These are phyloP conservation scores for Nannobrachium achirus DNA, from an alignment of 2,113 vertebrate genomes.

Conservation along the genomic window DNA sequence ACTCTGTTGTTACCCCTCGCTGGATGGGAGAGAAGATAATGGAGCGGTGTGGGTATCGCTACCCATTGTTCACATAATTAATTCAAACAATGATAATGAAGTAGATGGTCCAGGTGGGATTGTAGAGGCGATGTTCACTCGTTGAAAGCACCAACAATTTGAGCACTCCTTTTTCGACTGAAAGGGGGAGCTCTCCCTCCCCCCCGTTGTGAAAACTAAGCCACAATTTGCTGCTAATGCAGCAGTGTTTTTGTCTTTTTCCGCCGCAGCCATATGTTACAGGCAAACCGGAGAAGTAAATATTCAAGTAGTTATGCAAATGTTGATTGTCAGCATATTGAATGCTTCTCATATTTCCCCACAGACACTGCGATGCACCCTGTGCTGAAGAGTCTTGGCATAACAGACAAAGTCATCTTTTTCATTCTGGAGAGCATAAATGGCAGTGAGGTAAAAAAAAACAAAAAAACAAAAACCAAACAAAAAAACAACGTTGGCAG, in stretches of 20 bases:
- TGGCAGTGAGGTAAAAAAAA: slow-evolving; percentile 82
- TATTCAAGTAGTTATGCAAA: slow-evolving; percentile 38
- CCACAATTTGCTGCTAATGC: slow-evolving; percentile 20
- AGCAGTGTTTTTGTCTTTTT: slow-evolving; percentile 25
- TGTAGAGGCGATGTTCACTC: background rate
- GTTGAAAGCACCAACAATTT: slow-evolving; percentile 15
- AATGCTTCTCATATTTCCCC: slow-evolving; percentile 38
- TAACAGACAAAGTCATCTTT: slow-evolving; percentile 83
- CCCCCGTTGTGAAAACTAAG: slow-evolving; percentile 25
- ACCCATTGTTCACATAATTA: no score
- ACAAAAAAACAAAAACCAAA: slow-evolving; percentile 19
- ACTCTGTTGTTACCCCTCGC: no score
- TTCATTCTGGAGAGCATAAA: slow-evolving; percentile 83
- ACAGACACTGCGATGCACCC: slow-evolving; percentile 89
- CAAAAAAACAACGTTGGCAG: slow-evolving; percentile 8
- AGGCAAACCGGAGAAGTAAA: slow-evolving; percentile 30
- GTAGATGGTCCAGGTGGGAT: no score
- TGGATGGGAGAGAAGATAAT: no score
- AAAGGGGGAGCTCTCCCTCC: background rate
- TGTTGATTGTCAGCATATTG: slow-evolving; percentile 36
- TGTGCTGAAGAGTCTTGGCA: slow-evolving; percentile 83
- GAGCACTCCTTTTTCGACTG: slow-evolving; percentile 9
- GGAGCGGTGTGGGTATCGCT: no score
- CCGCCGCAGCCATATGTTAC: slow-evolving; percentile 41
- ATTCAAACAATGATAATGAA: no score